A percentile compares a stretch with the other conserved stretches of the same genome.
Evolutionary conservation across 2,888 invertebrate genomes (phyloP).

Genomic region (Heliconius cydno): DNA sequence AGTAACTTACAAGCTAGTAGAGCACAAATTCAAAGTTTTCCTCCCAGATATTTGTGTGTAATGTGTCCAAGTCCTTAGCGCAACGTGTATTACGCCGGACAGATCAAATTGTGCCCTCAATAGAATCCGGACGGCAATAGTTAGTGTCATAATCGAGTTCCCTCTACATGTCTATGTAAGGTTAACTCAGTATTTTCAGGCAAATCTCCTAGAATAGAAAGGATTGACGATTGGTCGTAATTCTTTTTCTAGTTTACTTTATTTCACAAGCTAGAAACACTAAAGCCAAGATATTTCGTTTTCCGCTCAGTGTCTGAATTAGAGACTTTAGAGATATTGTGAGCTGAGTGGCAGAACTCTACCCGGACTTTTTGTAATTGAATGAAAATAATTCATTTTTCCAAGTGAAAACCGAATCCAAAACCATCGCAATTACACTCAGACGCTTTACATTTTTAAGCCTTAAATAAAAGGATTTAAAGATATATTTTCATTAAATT

Average conservation of each 20-base stretch:
- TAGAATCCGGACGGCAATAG: slow-evolving; percentile 43
- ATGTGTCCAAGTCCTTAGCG: slow-evolving; percentile 37
- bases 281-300: neutral
- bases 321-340: neutral
- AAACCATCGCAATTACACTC: neutral
- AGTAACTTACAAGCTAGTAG: neutral
- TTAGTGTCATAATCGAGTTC: slow-evolving; percentile 39
- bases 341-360: neutral
- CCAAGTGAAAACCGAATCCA: neutral
- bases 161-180: slow-evolving; percentile 2
- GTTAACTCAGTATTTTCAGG: slow-evolving; percentile 11
- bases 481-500: too few species aligned
- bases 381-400: neutral
- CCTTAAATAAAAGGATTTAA: too few species aligned
- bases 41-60: neutral
- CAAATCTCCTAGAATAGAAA: neutral
- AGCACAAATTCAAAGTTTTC: neutral
- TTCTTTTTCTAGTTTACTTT: neutral
- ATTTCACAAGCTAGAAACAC: neutral
- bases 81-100: slow-evolving; percentile 43
- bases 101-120: slow-evolving; percentile 46
- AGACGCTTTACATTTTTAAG: too few species aligned
- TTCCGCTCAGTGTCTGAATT: neutral
- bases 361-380: too few species aligned
- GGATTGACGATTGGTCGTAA: neutral